A percentile compares a stretch with the other conserved stretches of the same genome.
Conservation (phyloP, 2,797 vertebrate genomes). For the Microchirus variegatus region DNA sequence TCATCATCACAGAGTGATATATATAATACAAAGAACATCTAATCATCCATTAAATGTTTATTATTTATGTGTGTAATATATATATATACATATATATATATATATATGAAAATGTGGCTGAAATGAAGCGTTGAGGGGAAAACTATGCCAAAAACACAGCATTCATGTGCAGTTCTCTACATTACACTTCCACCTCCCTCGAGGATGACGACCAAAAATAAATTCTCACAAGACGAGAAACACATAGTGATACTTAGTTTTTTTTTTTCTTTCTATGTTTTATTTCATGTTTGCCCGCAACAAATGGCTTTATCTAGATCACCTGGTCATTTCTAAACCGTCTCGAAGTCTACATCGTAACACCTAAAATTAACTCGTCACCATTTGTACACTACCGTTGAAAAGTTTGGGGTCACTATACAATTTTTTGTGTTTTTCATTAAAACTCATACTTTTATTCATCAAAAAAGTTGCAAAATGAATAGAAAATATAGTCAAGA, state of each 20-base stretch:
- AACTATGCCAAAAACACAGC: not conserved
- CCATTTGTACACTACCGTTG: not conserved
- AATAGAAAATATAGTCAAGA: no score
- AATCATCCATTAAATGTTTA: not conserved
- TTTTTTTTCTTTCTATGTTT: slow-evolving; percentile 17
- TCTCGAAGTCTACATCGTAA: not conserved
- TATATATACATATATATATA: no score
- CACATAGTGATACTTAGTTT: slow-evolving; percentile 18
- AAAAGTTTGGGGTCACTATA: no score
- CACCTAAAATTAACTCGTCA: not conserved
- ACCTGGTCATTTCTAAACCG: not conserved
- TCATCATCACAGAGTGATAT: not conserved
- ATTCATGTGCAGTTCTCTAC: slow-evolving; percentile 23
- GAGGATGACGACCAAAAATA: slow-evolving; percentile 47
- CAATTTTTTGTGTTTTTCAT: no score
- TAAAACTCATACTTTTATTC: no score
- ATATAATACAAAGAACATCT: not conserved
- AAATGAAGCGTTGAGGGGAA: not conserved
- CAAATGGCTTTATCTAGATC: not conserved
- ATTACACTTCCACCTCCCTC: slow-evolving; percentile 37
- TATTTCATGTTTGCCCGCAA: slow-evolving; percentile 1
- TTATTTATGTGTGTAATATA: not conserved
- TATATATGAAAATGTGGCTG: not conserved
- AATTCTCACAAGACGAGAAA: slow-evolving; percentile 40
- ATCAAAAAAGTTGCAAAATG: no score